These are phyloP conservation scores for Tautogolabrus adspersus DNA, from an alignment of 2,113 vertebrate species.

Conservation along the genomic window DNA sequence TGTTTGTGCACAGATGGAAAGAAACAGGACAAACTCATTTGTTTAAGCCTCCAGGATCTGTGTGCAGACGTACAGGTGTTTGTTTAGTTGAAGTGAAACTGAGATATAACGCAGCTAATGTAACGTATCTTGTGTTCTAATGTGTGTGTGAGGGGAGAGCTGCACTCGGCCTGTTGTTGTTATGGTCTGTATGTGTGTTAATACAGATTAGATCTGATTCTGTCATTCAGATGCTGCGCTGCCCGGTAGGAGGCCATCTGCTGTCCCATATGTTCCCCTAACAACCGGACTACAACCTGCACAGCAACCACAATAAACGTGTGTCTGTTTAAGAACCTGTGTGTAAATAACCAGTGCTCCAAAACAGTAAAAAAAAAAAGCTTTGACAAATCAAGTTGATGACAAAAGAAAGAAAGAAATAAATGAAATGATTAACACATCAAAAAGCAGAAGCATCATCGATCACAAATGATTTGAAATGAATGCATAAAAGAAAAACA, in stretches of 20 bases:
- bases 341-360: not conserved
- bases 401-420: constrained; percentile 34
- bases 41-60: not conserved
- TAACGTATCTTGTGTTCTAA: constrained; percentile 4
- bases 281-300: constrained; percentile 41
- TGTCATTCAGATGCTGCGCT: constrained; percentile 52
- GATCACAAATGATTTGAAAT: constrained; percentile 63
- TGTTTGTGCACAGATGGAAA: constrained; percentile 20
- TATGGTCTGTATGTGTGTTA: constrained; percentile 53
- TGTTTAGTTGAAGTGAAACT: not conserved
- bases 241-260: constrained; percentile 75
- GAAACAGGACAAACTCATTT: constrained; percentile 12
- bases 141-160: constrained; percentile 16
- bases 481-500: constrained; percentile 21
- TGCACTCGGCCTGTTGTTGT: constrained; percentile 14
- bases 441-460: constrained; percentile 43
- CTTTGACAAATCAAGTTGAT: constrained; percentile 31
- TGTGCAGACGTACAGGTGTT: not conserved
- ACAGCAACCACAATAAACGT: not conserved
- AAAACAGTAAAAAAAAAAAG: not conserved
- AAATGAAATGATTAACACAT: constrained; percentile 32
- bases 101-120: not conserved
- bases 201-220: constrained; percentile 68
- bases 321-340: too few relatives aligned
- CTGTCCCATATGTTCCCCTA: constrained; percentile 70